Conservation (phyloP, 2,113 vertebrate species). For the Eurystomus gularis region DNA sequence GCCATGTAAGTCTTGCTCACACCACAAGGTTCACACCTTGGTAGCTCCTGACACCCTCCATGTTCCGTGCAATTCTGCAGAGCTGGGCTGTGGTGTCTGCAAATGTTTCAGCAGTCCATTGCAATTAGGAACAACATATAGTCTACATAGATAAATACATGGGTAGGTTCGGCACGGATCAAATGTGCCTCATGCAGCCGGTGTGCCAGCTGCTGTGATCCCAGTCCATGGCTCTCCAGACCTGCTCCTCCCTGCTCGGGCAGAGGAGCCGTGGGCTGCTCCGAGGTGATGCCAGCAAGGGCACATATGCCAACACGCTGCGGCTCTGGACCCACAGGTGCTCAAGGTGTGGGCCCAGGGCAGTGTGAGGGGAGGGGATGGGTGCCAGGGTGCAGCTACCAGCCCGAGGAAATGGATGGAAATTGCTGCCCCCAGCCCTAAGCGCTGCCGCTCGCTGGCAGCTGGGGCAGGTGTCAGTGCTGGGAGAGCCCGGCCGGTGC, state of each 20-base stretch:
- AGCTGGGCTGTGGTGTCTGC: neutral
- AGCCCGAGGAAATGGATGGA: slow-evolving; percentile 10
- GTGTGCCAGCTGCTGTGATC: neutral
- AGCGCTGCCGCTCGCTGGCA: neutral
- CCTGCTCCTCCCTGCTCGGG: neutral
- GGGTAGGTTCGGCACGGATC: neutral
- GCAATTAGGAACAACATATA: neutral
- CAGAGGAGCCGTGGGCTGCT: rapidly evolving
- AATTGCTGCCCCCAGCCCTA: neutral
- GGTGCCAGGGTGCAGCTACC: neutral
- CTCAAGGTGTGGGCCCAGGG: neutral
- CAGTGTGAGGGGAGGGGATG: neutral
- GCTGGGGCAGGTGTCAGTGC: slow-evolving; percentile 33
- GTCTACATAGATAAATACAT: rapidly evolving
- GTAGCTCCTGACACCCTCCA: rapidly evolving
- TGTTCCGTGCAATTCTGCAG: rapidly evolving
- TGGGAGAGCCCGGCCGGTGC: neutral
- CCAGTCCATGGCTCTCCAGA: rapidly evolving
- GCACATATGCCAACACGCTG: rapidly evolving
- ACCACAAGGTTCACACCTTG: neutral
- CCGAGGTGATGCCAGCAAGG: neutral
- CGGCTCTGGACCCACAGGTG: neutral
- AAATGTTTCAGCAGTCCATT: neutral
- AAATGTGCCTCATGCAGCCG: rapidly evolving
- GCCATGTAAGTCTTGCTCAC: neutral